A percentile compares a stretch with the other conserved stretches of the same genome.
Evolutionary conservation across 2,113 vertebrate species (phyloP).

Genomic region (Formicarius rufipectus): DNA sequence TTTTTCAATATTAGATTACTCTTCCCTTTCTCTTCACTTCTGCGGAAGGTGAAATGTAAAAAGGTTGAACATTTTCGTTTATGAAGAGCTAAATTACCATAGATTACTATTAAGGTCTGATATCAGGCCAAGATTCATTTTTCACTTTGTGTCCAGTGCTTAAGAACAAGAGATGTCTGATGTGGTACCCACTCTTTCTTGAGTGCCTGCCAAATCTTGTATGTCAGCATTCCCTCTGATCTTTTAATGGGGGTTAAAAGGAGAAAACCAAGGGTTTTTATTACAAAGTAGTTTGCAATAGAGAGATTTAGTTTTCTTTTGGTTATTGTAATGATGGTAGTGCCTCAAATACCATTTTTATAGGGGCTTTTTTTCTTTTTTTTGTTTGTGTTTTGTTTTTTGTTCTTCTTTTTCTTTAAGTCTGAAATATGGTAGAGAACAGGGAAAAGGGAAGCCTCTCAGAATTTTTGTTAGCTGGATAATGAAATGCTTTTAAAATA

Average conservation of each 20-base stretch:
- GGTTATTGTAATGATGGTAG: constrained; percentile 14
- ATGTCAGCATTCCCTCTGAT: constrained; percentile 70
- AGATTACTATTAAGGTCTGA: constrained; percentile 57
- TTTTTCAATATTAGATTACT: constrained; percentile 41
- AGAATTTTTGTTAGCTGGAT: background rate
- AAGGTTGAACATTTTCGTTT: constrained; percentile 41
- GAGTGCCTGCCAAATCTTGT: constrained; percentile 66
- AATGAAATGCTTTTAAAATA: background rate
- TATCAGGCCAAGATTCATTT: constrained; percentile 63
- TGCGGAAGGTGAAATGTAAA: constrained; percentile 36
- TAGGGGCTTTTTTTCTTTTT: background rate
- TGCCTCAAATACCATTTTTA: constrained; percentile 44
- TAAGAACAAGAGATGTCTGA: constrained; percentile 61
- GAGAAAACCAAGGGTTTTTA: constrained; percentile 59
- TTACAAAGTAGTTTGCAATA: constrained; percentile 40
- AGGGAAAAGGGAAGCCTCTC: background rate
- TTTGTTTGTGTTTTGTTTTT: too few relatives aligned
- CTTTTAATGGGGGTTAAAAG: constrained; percentile 74
- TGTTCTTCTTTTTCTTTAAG: background rate
- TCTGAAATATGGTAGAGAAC: background rate
- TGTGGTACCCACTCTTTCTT: constrained; percentile 53
- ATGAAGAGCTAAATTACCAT: constrained; percentile 47
- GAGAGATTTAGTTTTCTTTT: constrained; percentile 46
- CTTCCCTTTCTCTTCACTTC: constrained; percentile 6
- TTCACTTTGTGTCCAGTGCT: constrained; percentile 52